A percentile compares a stretch with the other conserved stretches of the same genome.
These are phyloP conservation scores for Caranx ignobilis DNA, from an alignment of 2,113 vertebrate genomes.

Conservation along the genomic window DNA sequence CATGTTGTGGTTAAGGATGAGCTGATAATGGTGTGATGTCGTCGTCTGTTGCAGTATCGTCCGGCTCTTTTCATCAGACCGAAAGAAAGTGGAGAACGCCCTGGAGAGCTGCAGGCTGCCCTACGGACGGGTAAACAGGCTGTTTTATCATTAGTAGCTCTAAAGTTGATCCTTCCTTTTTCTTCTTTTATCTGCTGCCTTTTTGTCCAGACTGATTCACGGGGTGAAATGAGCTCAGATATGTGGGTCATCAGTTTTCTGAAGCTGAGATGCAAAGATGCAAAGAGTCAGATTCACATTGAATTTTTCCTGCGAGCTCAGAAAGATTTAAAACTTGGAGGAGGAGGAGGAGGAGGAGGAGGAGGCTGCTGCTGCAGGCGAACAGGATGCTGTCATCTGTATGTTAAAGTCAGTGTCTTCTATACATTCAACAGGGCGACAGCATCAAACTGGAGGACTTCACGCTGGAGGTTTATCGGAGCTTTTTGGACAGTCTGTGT, in stretches of 20 bases:
- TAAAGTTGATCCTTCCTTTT: not conserved
- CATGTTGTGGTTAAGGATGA: constrained; percentile 1
- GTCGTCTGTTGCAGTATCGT: constrained; percentile 86
- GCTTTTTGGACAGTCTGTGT: constrained; percentile 92
- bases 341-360: not conserved
- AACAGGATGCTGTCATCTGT: not conserved
- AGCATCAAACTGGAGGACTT: constrained; percentile 95
- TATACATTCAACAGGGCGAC: constrained; percentile 87
- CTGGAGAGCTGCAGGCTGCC: constrained; percentile 94
- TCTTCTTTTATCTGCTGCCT: constrained; percentile 23
- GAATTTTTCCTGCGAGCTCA: constrained; percentile 18
- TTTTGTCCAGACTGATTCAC: constrained; percentile 36
- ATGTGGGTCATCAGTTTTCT: constrained; percentile 53
- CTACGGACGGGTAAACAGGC: constrained; percentile 90
- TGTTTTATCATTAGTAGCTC: not conserved
- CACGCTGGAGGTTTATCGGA: constrained; percentile 91
- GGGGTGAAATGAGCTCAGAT: constrained; percentile 40
- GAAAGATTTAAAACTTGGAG: not conserved
- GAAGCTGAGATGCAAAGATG: constrained; percentile 11
- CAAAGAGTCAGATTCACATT: not conserved
- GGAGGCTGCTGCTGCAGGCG: not conserved
- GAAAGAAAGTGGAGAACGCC: constrained; percentile 93
- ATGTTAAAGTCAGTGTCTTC: not conserved
- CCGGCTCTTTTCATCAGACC: constrained; percentile 95
- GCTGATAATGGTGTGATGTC: constrained; percentile 14